Conservation (phyloP, 2,797 vertebrate genomes). For the Caiman crocodilus region DNA sequence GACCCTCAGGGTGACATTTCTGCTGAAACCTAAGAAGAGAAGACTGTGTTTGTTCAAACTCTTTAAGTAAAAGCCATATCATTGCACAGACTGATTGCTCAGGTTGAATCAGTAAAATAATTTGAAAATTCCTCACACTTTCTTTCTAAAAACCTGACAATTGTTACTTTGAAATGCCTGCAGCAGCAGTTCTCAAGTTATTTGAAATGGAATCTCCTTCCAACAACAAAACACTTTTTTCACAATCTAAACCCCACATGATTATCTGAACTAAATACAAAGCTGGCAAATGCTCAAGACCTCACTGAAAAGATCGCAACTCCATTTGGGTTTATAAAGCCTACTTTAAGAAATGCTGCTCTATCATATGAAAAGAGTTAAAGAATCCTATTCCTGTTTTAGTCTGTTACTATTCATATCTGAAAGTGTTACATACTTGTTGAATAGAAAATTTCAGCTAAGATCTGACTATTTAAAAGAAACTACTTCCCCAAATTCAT, state of each 20-base stretch:
- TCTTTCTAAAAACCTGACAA: background rate
- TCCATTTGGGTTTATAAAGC: background rate
- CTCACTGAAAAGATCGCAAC: background rate
- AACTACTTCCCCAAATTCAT: constrained; percentile 1
- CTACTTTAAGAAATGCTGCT: background rate
- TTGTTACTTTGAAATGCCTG: background rate
- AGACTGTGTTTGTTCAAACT: background rate
- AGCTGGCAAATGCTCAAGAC: background rate
- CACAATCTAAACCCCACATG: background rate
- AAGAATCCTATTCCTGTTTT: background rate
- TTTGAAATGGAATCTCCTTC: background rate
- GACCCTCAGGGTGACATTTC: background rate
- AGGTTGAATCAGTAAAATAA: background rate
- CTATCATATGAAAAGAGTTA: background rate
- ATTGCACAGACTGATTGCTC: fast-evolving
- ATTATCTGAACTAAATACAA: no score
- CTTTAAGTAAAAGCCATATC: background rate
- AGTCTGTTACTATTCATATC: background rate
- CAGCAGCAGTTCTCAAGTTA: background rate
- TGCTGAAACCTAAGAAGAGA: background rate
- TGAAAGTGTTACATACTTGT: background rate
- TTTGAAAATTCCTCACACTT: background rate
- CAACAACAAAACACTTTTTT: background rate
- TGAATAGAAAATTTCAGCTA: background rate
- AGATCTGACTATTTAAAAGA: background rate